These are phyloP conservation scores for Microcebus jonahi DNA, from an alignment of 2,113 vertebrate species.

Conservation along the genomic window DNA sequence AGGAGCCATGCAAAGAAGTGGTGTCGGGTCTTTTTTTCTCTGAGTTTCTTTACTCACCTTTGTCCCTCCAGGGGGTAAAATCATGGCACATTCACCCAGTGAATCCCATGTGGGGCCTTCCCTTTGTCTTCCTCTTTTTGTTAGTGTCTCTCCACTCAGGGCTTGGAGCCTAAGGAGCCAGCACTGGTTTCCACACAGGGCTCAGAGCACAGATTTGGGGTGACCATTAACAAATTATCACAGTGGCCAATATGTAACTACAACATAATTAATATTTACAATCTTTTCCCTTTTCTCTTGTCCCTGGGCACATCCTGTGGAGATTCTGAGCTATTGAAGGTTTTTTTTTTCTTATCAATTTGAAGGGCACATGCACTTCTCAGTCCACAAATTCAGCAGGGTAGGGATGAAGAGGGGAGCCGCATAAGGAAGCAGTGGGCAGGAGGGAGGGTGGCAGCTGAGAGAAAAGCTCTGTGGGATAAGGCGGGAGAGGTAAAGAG, in stretches of 20 bases:
- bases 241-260: too few species aligned
- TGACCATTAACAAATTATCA: too few species aligned
- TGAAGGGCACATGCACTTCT: background rate
- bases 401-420: background rate
- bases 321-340: too few species aligned
- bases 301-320: too few species aligned
- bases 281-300: too few species aligned
- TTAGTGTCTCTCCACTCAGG: too few species aligned
- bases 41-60: background rate
- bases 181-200: too few species aligned
- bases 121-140: background rate
- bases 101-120: background rate
- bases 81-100: fast-evolving
- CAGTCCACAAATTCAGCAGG: background rate
- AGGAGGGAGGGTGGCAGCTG: background rate
- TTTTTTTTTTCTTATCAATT: background rate
- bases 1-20: background rate
- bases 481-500: background rate
- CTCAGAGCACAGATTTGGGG: too few species aligned
- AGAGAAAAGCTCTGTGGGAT: background rate
- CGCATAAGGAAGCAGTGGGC: background rate
- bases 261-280: too few species aligned
- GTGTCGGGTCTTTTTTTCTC: background rate
- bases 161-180: too few species aligned
- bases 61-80: background rate